These are phyloP conservation scores for Stegodyphus mimosarum DNA, from an alignment of 1,140 invertebrate species.

Conservation along the genomic window DNA sequence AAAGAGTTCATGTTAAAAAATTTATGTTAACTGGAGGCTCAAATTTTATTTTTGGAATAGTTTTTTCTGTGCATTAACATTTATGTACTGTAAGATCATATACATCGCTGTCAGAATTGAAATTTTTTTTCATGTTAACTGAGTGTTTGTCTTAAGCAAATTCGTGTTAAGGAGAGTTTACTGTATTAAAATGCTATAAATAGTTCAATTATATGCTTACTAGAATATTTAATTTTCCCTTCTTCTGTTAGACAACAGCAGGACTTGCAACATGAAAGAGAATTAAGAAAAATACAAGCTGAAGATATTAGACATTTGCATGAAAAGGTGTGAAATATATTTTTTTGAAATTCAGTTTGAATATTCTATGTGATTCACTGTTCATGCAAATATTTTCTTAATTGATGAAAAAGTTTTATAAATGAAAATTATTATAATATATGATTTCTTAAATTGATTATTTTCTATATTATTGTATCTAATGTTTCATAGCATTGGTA, in stretches of 20 bases:
- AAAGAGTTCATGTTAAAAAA: too few species aligned
- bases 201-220: not conserved
- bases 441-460: too few species aligned
- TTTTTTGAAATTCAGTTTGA: too few species aligned
- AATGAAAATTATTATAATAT: not conserved
- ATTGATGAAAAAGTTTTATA: not conserved
- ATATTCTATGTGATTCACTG: too few species aligned
- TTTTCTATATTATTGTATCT: too few species aligned
- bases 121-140: too few species aligned
- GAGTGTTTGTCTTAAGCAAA: not conserved
- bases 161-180: too few species aligned
- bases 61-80: not conserved
- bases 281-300: conserved; percentile 57
- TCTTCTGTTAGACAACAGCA: conserved; percentile 52
- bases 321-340: conserved; percentile 31
- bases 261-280: conserved; percentile 57
- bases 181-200: not conserved
- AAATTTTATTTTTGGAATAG: too few species aligned
- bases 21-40: too few species aligned
- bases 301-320: conserved; percentile 55
- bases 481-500: not conserved
- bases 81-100: not conserved
- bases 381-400: too few species aligned
- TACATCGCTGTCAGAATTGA: not conserved
- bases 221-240: not conserved